Conservation (phyloP, 2,888 invertebrate genomes). For the Gerris lacustris region DNA sequence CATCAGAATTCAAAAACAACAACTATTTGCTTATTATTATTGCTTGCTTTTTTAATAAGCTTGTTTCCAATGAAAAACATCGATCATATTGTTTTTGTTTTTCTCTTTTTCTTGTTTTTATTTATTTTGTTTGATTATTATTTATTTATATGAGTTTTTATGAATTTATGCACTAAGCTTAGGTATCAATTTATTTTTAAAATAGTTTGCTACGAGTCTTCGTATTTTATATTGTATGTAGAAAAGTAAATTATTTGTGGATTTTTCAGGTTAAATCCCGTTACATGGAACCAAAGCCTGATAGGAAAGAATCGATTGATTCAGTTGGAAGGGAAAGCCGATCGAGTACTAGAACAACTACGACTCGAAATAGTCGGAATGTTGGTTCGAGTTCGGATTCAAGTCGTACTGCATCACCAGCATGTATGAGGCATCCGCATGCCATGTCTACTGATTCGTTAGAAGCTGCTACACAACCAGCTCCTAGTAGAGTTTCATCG, state of each 20-base stretch:
- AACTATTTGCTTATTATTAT: too few species aligned
- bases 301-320: slow-evolving; percentile 17
- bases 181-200: too few species aligned
- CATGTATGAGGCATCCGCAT: slow-evolving; percentile 29
- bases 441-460: slow-evolving; percentile 7
- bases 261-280: slow-evolving; percentile 43
- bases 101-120: not conserved
- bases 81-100: too few species aligned
- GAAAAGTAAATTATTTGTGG: too few species aligned
- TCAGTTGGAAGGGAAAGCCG: slow-evolving; percentile 16
- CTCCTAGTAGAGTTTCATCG: not conserved
- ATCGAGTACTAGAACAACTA: not conserved
- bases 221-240: too few species aligned
- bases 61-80: too few species aligned
- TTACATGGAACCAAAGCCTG: slow-evolving; percentile 46
- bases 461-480: slow-evolving; percentile 3
- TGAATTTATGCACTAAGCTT: too few species aligned
- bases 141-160: too few species aligned
- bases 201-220: too few species aligned
- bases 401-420: slow-evolving; percentile 56
- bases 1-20: too few species aligned
- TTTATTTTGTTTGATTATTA: not conserved
- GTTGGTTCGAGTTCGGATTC: slow-evolving; percentile 49
- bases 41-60: too few species aligned
- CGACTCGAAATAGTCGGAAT: not conserved